Evolutionary conservation across 2,888 invertebrate genomes (phyloP), one percentile per base, ranked within the genome.

Genomic region (Diaprepes abbreviatus): DNA sequence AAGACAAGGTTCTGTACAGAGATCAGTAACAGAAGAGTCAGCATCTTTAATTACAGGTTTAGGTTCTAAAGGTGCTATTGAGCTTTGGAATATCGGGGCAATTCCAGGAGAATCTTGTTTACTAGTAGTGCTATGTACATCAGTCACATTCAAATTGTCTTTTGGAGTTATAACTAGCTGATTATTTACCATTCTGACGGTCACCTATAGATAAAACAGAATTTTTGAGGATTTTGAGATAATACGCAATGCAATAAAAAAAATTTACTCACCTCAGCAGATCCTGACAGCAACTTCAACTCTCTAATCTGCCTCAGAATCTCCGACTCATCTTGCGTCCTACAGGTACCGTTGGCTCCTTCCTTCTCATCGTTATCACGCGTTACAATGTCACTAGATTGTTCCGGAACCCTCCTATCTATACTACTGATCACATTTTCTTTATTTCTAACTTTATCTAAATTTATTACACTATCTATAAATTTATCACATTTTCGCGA

Each of bases 381-480:
- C 2, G 31, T 14, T 31, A 16, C 6, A 21, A 28, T 5, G 12
- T 52, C 50, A 38, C 24, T 21, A 21, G 55, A 21, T 16, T n/a
- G 38, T 9, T 24, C 55, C 3, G 24, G 16, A 12, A 16, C 21
- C 10, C 36, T 38, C 12, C 57, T 40, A 36, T 6, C 31, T 40
- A 40, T 21, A 17, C 31, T 40, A 31, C 31, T 17, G 17, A 59
- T 59, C 59, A 43, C 59, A 43, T 59, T 59, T 43, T 40, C 31
- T 45, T 24, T 24, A 24, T 43, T 57, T 21, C 24, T 38, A 57
- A 14, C n/a, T 7, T 33, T 19, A 17, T 9, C 45, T 43, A 59
- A 24, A 45, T n/a, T 59, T 45, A 38, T 33, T 52, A 52, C 58
- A 40, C 24, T 40, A 55, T 55, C 31, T 52, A 55, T 12, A 36